Percentiles rank a stretch among this genome's conserved stretches.
These are phyloP conservation scores for Macquaria ambigua DNA, from an alignment of 2,113 vertebrate species.

Conservation along the genomic window DNA sequence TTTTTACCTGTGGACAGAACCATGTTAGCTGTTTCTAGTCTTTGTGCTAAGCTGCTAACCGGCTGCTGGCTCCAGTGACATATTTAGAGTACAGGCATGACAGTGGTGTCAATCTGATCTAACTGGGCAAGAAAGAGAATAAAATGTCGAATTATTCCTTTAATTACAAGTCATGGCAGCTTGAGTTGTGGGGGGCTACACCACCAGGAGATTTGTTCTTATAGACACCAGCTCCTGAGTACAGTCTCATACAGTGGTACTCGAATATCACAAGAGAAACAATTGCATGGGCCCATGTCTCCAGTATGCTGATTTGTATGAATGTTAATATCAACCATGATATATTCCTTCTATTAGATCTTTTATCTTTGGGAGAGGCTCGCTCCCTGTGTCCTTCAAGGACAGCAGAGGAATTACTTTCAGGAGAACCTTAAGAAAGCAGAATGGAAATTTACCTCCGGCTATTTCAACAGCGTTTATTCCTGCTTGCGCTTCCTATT, in stretches of 20 bases:
- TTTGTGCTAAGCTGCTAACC: neutral
- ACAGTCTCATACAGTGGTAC: neutral
- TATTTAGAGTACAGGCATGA: neutral
- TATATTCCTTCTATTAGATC: constrained; percentile 10
- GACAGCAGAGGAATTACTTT: constrained; percentile 52
- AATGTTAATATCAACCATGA: constrained; percentile 25
- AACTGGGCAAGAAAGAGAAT: neutral
- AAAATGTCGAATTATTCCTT: neutral
- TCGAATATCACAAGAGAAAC: constrained; percentile 25
- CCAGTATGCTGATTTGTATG: constrained; percentile 10
- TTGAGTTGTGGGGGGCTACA: neutral
- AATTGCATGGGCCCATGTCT: neutral
- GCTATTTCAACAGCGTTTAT: constrained; percentile 80
- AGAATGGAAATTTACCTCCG: constrained; percentile 70
- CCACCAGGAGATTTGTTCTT: neutral
- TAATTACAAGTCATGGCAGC: neutral
- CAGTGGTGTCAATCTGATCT: neutral
- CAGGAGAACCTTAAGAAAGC: constrained; percentile 55
- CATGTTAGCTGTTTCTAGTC: neutral
- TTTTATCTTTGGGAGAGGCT: constrained; percentile 25
- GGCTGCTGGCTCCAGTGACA: neutral
- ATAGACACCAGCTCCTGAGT: neutral
- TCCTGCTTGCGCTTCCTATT: constrained; percentile 80
- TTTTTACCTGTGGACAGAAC: neutral
- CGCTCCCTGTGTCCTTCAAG: constrained; percentile 47